A percentile compares a stretch with the other conserved stretches of the same genome.
Conservation (phyloP, 2,888 invertebrate genomes). For the Zaprionus lineosus region DNA sequence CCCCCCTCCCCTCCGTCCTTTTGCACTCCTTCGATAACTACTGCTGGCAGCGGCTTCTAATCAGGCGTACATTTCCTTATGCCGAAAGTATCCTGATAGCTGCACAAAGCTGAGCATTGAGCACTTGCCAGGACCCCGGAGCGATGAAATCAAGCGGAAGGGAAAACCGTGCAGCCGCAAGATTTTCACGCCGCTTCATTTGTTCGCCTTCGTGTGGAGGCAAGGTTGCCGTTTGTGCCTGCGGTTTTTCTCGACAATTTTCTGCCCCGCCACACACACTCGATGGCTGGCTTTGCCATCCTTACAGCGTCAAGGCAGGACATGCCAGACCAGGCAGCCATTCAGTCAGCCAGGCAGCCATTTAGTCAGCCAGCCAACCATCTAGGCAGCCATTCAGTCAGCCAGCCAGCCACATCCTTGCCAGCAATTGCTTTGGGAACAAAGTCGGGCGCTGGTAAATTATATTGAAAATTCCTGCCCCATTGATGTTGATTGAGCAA, state of each 20-base stretch:
- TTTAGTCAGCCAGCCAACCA: too few species aligned
- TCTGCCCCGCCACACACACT: conserved; percentile 70
- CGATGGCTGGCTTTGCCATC: conserved; percentile 62
- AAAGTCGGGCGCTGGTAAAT: conserved; percentile 57
- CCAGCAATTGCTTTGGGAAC: conserved; percentile 49
- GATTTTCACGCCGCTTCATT: conserved; percentile 73
- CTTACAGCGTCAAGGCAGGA: too few species aligned
- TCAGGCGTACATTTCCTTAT: conserved; percentile 64
- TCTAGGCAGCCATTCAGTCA: too few species aligned
- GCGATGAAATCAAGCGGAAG: conserved; percentile 74
- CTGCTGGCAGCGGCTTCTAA: conserved; percentile 72
- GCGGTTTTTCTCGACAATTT: conserved; percentile 67
- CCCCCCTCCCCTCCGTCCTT: too few species aligned
- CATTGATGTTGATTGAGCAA: conserved; percentile 79
- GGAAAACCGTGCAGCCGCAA: conserved; percentile 42
- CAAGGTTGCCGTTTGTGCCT: conserved; percentile 8
- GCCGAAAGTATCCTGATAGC: conserved; percentile 46
- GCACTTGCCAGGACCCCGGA: conserved; percentile 30
- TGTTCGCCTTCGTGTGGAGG: conserved; percentile 40
- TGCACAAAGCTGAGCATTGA: conserved; percentile 27
- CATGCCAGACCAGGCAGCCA: too few species aligned
- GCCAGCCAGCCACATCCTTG: conserved; percentile 23
- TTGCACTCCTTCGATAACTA: too few species aligned
- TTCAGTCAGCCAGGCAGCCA: too few species aligned
- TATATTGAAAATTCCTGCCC: conserved; percentile 76